phyloP scores from a whole-genome alignment of 2,888 invertebrate species.

The Acrocyrtus sp. region DNA sequence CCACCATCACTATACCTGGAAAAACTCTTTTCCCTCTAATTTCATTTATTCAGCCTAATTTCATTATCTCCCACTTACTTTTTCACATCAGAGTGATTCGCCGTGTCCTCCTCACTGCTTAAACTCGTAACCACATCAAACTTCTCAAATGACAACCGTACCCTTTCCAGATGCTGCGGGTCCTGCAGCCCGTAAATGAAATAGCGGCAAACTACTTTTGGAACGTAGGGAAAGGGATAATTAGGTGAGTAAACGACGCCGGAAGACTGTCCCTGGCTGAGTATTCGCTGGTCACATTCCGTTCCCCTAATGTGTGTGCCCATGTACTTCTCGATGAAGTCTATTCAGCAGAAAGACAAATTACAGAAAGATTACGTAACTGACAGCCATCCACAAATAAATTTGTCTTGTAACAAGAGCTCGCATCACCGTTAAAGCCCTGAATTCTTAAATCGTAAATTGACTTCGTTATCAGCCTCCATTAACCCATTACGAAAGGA shows the following conservation, averaged over 20 bases:
- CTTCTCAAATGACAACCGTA: slow-evolving; percentile 85
- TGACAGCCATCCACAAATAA: too few species aligned
- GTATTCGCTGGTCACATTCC: slow-evolving; percentile 98
- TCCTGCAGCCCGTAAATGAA: slow-evolving; percentile 99
- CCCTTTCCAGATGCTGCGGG: slow-evolving; percentile 93
- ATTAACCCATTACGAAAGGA: too few species aligned
- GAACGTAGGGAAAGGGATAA: slow-evolving; percentile 94
- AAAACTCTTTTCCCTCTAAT: background rate
- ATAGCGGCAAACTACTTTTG: slow-evolving; percentile 96
- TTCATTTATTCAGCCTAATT: background rate
- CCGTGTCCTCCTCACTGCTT: slow-evolving; percentile 66
- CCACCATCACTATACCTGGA: background rate
- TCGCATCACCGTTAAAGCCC: too few species aligned
- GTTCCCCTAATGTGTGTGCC: slow-evolving; percentile 96
- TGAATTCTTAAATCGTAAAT: too few species aligned
- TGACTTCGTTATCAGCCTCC: too few species aligned
- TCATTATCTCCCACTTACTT: slow-evolving; percentile 34
- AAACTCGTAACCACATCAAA: slow-evolving; percentile 88
- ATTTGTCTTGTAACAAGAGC: background rate
- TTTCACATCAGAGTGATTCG: slow-evolving; percentile 48
- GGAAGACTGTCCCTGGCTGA: slow-evolving; percentile 91
- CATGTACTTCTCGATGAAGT: slow-evolving; percentile 91
- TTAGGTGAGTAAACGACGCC: slow-evolving; percentile 96
- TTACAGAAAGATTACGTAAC: too few species aligned
- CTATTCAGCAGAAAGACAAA: slow-evolving; percentile 67